phyloP scores from a whole-genome alignment of 2,797 vertebrate genomes.

The Hozukius guyotensis region DNA sequence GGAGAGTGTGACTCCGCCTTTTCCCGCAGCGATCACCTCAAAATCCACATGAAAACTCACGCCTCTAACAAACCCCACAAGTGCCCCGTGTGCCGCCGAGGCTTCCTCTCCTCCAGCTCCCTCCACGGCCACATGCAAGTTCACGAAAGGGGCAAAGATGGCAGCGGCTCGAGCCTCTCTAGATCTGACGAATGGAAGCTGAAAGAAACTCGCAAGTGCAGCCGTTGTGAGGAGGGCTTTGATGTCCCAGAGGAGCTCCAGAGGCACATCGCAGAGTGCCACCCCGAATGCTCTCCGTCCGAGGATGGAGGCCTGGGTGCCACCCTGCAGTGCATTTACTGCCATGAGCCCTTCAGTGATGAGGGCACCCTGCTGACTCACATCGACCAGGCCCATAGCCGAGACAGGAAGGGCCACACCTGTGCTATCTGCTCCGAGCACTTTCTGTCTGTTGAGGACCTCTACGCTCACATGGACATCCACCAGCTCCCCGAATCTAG shows the following conservation, averaged over 20 bases:
- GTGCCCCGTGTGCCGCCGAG: slow-evolving; percentile 97
- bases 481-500: slow-evolving; percentile 97
- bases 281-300: slow-evolving; percentile 96
- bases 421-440: slow-evolving; percentile 96
- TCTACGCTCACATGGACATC: slow-evolving; percentile 97
- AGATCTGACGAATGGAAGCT: slow-evolving; percentile 94
- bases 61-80: slow-evolving; percentile 99
- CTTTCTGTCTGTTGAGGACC: slow-evolving; percentile 94
- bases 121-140: slow-evolving; percentile 99
- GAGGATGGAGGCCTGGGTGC: slow-evolving; percentile 88
- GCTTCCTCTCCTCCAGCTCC: slow-evolving; percentile 96
- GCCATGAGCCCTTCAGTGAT: slow-evolving; percentile 95
- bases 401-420: slow-evolving; percentile 90
- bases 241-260: slow-evolving; percentile 98
- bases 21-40: slow-evolving; percentile 98
- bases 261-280: slow-evolving; percentile 97
- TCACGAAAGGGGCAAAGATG: slow-evolving; percentile 95
- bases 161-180: slow-evolving; percentile 86
- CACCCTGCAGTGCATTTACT: slow-evolving; percentile 95
- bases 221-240: slow-evolving; percentile 98
- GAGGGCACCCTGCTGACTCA: slow-evolving; percentile 93
- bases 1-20: slow-evolving; percentile 97
- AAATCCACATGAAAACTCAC: slow-evolving; percentile 99
- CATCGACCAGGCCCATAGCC: slow-evolving; percentile 93
- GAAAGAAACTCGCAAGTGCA: slow-evolving; percentile 97